phyloP scores from a whole-genome alignment of 2,113 vertebrate species.

The Gambusia affinis region DNA sequence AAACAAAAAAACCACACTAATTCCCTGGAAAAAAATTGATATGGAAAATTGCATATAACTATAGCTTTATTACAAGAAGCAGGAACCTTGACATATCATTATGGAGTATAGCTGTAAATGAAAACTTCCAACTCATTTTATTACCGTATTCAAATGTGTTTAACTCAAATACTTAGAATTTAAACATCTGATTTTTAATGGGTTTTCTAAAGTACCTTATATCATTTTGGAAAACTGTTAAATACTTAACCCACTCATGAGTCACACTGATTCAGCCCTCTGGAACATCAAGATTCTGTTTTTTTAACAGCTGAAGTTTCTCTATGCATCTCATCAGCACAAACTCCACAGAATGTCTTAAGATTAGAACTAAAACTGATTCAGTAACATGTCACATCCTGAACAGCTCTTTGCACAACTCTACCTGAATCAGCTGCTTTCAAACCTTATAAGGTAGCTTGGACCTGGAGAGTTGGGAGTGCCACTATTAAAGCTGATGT shows the following conservation, averaged over 20 bases:
- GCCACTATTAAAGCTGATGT: background rate
- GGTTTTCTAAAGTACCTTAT: background rate
- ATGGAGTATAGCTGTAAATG: background rate
- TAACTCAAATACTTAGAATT: background rate
- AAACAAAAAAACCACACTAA: conserved; percentile 12
- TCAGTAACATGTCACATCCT: background rate
- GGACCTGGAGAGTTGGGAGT: conserved; percentile 7
- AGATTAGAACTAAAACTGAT: conserved; percentile 4
- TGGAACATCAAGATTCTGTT: background rate
- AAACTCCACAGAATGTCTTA: background rate
- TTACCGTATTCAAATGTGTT: background rate
- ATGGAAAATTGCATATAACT: background rate
- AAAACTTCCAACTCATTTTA: background rate
- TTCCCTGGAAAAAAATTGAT: background rate
- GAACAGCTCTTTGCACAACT: conserved; percentile 17
- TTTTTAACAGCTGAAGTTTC: conserved; percentile 8
- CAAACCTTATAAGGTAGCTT: conserved; percentile 17
- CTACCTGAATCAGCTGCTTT: conserved; percentile 7
- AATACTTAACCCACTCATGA: background rate
- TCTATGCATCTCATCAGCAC: background rate
- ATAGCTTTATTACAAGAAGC: background rate
- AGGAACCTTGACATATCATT: background rate
- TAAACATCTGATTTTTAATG: background rate
- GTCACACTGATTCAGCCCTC: background rate
- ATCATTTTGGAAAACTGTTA: background rate